phyloP scores from a whole-genome alignment of 2,797 vertebrate species.

The Melanotaenia boesemani region DNA sequence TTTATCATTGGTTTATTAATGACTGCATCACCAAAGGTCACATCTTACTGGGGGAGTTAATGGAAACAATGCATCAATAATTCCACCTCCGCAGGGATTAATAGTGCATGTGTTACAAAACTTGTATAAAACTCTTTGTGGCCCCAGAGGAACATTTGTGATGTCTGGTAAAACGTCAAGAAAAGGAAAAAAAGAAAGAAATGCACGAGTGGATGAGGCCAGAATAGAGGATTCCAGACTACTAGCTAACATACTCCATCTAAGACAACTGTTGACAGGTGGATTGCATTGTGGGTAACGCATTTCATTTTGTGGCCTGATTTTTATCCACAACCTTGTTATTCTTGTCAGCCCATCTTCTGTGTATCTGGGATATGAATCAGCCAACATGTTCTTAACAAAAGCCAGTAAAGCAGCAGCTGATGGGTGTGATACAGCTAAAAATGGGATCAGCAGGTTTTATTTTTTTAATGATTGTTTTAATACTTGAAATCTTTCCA shows the following conservation, averaged over 20 bases:
- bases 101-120: not conserved
- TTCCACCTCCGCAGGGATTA: too few species aligned
- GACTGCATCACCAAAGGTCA: not conserved
- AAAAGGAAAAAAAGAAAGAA: not conserved
- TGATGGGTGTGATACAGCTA: slow-evolving; percentile 36
- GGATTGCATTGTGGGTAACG: slow-evolving; percentile 21
- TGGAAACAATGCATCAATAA: not conserved
- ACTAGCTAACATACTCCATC: not conserved
- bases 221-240: not conserved
- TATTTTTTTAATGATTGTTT: slow-evolving; percentile 18
- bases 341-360: slow-evolving; percentile 15
- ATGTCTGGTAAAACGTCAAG: not conserved
- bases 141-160: not conserved
- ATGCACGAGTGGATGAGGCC: not conserved
- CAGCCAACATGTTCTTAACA: not conserved
- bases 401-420: slow-evolving; percentile 28
- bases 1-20: too few species aligned
- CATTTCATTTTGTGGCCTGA: not conserved
- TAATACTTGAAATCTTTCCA: slow-evolving; percentile 34
- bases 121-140: not conserved
- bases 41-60: not conserved
- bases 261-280: not conserved
- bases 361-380: slow-evolving; percentile 26
- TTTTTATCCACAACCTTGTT: not conserved
- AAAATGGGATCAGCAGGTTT: slow-evolving; percentile 37